These are phyloP conservation scores for Poecilus cupreus DNA, from an alignment of 2,888 invertebrate genomes.

Conservation along the genomic window DNA sequence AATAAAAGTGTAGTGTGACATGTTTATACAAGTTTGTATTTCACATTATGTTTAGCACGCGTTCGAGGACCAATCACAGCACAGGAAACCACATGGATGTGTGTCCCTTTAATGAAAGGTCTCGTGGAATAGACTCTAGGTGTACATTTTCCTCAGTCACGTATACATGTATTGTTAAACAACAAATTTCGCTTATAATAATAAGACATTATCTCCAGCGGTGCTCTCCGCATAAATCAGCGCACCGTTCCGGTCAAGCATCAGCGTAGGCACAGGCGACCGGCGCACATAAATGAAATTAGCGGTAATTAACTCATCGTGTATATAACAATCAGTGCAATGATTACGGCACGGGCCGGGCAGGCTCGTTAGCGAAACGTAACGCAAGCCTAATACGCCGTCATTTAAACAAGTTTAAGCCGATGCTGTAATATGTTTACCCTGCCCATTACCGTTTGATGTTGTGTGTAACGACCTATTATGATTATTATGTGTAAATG, in stretches of 20 bases:
- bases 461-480: not conserved
- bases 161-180: no score
- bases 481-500: not conserved
- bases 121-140: no score
- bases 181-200: not conserved
- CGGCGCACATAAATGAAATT: conserved; percentile 33
- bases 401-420: conserved; percentile 32
- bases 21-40: no score
- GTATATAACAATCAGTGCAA: conserved; percentile 20
- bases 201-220: conserved; percentile 10
- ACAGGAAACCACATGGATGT: no score
- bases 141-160: no score
- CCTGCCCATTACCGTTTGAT: not conserved
- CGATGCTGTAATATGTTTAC: conserved; percentile 22
- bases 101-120: no score
- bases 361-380: not conserved
- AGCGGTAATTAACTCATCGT: conserved; percentile 38
- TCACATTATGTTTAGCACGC: no score
- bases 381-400: conserved; percentile 16
- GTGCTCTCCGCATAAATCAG: not conserved
- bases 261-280: not conserved
- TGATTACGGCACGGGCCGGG: not conserved
- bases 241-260: conserved; percentile 17
- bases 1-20: no score
- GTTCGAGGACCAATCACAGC: no score